Percentiles rank a stretch among this genome's conserved stretches.
These are phyloP conservation scores for Eulemur macaco DNA, from an alignment of 2,113 vertebrate species.

Conservation along the genomic window DNA sequence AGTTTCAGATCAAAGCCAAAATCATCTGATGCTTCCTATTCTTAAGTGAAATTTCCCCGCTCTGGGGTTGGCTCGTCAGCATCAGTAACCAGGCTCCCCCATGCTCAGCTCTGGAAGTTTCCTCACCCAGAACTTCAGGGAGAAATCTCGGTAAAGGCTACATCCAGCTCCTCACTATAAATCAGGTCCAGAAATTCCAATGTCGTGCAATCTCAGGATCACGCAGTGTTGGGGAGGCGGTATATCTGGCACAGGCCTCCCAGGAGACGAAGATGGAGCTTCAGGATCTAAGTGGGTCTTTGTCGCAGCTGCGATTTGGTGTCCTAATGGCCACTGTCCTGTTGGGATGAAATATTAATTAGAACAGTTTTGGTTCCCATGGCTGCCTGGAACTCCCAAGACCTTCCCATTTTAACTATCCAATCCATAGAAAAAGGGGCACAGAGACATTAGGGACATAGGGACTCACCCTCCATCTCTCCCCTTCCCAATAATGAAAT, in stretches of 20 bases:
- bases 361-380: background rate
- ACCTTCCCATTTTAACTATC: background rate
- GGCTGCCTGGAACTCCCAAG: background rate
- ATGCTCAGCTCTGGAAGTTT: background rate
- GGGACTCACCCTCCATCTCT: background rate
- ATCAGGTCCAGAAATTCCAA: background rate
- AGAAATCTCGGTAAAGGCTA: background rate
- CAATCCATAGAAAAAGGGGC: background rate
- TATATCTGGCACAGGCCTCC: background rate
- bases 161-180: background rate
- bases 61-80: background rate
- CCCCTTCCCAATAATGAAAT: too few species aligned
- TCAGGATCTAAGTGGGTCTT: too few species aligned
- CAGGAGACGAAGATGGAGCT: background rate
- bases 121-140: background rate
- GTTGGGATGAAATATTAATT: too few species aligned
- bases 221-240: too few species aligned
- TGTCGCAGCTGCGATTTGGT: background rate
- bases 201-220: rapidly evolving
- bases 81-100: background rate
- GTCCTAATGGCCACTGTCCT: background rate
- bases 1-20: background rate
- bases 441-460: background rate
- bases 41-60: background rate
- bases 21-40: background rate